Percentiles rank a stretch among this genome's conserved stretches.
phyloP scores from a whole-genome alignment of 2,888 invertebrate species.

The Pandemis heparana region DNA sequence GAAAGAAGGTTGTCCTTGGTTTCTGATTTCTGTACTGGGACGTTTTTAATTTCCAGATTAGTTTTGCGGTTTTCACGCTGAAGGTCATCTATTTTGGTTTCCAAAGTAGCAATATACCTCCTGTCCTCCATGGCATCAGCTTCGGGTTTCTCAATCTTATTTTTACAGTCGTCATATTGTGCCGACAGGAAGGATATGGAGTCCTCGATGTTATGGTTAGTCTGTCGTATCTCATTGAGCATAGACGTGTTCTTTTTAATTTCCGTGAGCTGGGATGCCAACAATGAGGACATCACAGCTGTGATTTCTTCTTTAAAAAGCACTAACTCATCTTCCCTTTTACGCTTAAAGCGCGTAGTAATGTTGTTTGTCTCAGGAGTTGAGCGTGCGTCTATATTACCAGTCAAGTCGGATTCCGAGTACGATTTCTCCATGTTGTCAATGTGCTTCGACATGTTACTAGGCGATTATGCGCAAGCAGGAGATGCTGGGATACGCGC shows the following conservation, averaged over 20 bases:
- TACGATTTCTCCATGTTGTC: not conserved
- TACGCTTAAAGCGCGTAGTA: no score
- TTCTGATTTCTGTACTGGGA: not conserved
- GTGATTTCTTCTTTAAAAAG: constrained; percentile 1
- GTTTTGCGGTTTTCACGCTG: constrained; percentile 38
- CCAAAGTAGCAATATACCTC: constrained; percentile 39
- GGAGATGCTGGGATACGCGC: not conserved
- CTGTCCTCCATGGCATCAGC: constrained; percentile 19
- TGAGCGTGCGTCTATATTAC: not conserved
- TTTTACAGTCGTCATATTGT: constrained; percentile 28
- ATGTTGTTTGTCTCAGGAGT: no score
- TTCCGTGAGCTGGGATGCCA: constrained; percentile 10
- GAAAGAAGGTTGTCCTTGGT: not conserved
- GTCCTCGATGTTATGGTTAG: constrained; percentile 27
- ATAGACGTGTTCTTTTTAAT: not conserved
- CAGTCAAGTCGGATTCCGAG: not conserved
- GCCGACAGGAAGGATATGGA: constrained; percentile 23
- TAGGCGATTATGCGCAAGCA: not conserved
- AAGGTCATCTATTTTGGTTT: constrained; percentile 44
- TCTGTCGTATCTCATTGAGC: constrained; percentile 25
- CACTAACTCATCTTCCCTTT: not conserved
- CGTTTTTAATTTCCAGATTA: constrained; percentile 42
- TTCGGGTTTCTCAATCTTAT: constrained; percentile 19
- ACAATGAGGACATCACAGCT: not conserved
- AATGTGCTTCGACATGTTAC: not conserved